A percentile compares a stretch with the other conserved stretches of the same genome.
These are phyloP conservation scores for Pachypanchax playfairii DNA, from an alignment of 2,113 vertebrate genomes.

Conservation along the genomic window DNA sequence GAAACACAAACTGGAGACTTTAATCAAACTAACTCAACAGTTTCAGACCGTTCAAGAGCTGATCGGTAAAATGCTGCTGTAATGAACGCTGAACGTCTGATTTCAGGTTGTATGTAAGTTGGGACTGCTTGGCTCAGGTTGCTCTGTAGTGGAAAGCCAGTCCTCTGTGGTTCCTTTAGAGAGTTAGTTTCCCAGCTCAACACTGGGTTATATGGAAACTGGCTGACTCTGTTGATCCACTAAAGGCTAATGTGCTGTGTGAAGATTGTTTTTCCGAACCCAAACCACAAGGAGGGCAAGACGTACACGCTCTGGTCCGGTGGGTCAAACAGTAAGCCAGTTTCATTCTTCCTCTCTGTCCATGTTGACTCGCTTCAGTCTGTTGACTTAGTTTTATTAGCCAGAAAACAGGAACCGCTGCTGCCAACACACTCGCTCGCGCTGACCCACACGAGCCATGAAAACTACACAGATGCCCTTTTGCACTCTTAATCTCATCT, in stretches of 20 bases:
- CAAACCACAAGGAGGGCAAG: conserved; percentile 46
- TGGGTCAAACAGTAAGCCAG: conserved; percentile 51
- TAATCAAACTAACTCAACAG: too few relatives aligned
- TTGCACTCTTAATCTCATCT: not conserved
- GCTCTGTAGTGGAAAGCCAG: conserved; percentile 53
- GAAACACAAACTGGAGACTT: too few relatives aligned
- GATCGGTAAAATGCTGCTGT: not conserved
- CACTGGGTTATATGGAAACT: conserved; percentile 68
- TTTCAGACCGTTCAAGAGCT: not conserved
- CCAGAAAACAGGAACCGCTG: conserved; percentile 48
- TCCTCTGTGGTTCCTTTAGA: conserved; percentile 40
- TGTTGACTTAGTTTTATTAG: conserved; percentile 63
- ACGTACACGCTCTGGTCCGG: conserved; percentile 54
- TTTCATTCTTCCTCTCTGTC: conserved; percentile 43
- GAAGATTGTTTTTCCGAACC: conserved; percentile 66
- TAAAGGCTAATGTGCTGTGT: conserved; percentile 62
- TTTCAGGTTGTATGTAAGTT: conserved; percentile 21
- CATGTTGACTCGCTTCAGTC: conserved; percentile 52
- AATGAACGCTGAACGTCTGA: conserved; percentile 7
- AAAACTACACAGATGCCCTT: conserved; percentile 29
- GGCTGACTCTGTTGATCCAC: conserved; percentile 56
- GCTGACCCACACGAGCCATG: conserved; percentile 7
- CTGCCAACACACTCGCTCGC: conserved; percentile 32
- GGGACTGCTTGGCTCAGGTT: conserved; percentile 23
- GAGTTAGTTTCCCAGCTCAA: conserved; percentile 56